Percentiles rank a stretch among this genome's conserved stretches.
Evolutionary conservation across 2,113 vertebrate genomes (phyloP).

Genomic region (Parotia lawesii): DNA sequence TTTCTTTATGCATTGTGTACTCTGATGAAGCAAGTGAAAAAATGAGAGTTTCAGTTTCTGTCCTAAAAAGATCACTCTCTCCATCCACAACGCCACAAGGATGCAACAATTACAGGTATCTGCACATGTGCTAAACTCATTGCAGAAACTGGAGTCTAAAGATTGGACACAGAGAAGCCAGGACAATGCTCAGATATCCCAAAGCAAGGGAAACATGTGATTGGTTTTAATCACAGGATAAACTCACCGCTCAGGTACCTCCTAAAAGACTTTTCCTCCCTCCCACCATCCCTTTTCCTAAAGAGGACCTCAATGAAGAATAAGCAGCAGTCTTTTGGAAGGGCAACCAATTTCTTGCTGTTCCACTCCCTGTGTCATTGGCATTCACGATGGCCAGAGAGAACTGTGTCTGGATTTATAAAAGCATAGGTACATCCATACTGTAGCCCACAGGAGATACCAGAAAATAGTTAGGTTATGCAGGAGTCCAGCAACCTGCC

Average conservation of each 20-base stretch:
- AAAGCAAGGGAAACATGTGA: not conserved
- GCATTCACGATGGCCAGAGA: not conserved
- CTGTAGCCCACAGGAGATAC: not conserved
- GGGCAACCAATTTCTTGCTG: not conserved
- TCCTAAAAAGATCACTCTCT: not conserved
- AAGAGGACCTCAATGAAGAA: not conserved
- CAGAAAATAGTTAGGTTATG: not conserved
- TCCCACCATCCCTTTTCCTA: not conserved
- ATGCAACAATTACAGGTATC: not conserved
- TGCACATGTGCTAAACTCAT: not conserved
- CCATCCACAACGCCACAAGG: not conserved
- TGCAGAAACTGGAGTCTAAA: not conserved
- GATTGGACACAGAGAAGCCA: not conserved
- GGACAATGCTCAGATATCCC: not conserved
- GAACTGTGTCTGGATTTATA: not conserved
- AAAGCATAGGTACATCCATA: not conserved
- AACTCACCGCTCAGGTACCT: not conserved
- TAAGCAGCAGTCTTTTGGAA: not conserved
- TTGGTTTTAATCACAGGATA: not conserved
- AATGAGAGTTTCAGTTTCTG: not conserved
- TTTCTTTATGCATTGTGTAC: constrained; percentile 18
- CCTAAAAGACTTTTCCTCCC: not conserved
- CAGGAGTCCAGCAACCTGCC: not conserved
- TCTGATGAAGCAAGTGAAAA: not conserved
- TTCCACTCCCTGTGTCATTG: not conserved